Evolutionary conservation across 2,113 vertebrate genomes (phyloP).

Genomic region (Poicephalus gulielmi): DNA sequence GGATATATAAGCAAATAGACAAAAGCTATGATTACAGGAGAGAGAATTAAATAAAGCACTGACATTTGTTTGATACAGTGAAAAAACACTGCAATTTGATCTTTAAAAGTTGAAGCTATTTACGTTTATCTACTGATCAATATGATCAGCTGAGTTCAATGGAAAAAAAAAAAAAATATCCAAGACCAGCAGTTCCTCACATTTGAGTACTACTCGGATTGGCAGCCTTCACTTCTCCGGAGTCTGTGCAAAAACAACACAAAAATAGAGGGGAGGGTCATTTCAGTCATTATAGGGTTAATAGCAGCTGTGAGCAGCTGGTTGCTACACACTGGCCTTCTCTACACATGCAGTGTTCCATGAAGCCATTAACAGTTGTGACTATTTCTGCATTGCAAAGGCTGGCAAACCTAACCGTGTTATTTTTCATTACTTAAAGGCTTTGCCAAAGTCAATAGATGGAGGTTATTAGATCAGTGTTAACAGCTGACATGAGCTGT

Average conservation of each 20-base stretch:
- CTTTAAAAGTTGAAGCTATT: constrained; percentile 86
- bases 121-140: constrained; percentile 95
- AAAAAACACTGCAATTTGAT: constrained; percentile 93
- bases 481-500: constrained; percentile 62
- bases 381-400: constrained; percentile 72
- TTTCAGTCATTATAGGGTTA: constrained; percentile 76
- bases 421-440: constrained; percentile 51
- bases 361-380: constrained; percentile 68
- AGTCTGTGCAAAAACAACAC: constrained; percentile 87
- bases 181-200: constrained; percentile 86
- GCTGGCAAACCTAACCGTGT: constrained; percentile 53
- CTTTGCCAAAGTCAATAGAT: constrained; percentile 45
- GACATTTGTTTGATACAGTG: constrained; percentile 91
- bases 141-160: constrained; percentile 98
- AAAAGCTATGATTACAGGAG: constrained; percentile 83
- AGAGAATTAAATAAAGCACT: constrained; percentile 90
- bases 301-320: constrained; percentile 82
- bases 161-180: constrained; percentile 76
- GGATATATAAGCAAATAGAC: constrained; percentile 85
- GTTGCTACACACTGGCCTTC: constrained; percentile 77
- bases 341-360: constrained; percentile 73
- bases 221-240: constrained; percentile 90
- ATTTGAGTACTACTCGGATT: constrained; percentile 84
- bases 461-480: constrained; percentile 66
- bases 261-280: constrained; percentile 76